These are phyloP conservation scores for Promerops cafer DNA, from an alignment of 2,113 vertebrate genomes.

Conservation along the genomic window DNA sequence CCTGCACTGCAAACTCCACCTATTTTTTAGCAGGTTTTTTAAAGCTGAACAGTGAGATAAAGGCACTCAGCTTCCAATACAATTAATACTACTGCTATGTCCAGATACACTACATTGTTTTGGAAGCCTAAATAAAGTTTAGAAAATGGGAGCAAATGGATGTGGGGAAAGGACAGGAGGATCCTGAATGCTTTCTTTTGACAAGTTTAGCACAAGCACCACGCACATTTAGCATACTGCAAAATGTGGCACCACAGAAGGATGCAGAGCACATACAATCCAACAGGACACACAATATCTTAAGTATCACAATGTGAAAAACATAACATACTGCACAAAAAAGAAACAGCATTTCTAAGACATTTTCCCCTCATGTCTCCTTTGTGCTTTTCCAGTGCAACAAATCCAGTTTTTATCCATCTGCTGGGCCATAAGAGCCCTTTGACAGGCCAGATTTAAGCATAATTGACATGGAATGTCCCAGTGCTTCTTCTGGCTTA, in stretches of 20 bases:
- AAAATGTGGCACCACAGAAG: background rate
- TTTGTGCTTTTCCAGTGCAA: background rate
- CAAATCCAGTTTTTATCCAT: background rate
- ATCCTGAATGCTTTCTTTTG: background rate
- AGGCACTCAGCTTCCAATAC: background rate
- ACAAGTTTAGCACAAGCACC: background rate
- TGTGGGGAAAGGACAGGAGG: background rate
- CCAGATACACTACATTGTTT: background rate
- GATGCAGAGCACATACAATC: background rate
- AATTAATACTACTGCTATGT: background rate
- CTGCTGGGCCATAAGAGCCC: background rate
- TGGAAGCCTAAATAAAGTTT: background rate
- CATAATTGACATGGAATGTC: background rate
- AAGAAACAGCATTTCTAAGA: background rate
- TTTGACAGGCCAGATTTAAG: background rate
- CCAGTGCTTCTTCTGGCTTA: background rate
- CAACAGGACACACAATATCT: background rate
- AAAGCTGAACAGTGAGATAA: background rate
- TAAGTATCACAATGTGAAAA: background rate
- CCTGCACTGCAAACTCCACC: background rate
- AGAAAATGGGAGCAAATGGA: background rate
- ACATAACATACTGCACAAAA: background rate
- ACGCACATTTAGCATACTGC: background rate
- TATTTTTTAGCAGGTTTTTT: background rate
- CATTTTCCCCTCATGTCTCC: background rate